phyloP scores from a whole-genome alignment of 92 coral and sea anemone species.

The Zoanthus solanderi region DNA sequence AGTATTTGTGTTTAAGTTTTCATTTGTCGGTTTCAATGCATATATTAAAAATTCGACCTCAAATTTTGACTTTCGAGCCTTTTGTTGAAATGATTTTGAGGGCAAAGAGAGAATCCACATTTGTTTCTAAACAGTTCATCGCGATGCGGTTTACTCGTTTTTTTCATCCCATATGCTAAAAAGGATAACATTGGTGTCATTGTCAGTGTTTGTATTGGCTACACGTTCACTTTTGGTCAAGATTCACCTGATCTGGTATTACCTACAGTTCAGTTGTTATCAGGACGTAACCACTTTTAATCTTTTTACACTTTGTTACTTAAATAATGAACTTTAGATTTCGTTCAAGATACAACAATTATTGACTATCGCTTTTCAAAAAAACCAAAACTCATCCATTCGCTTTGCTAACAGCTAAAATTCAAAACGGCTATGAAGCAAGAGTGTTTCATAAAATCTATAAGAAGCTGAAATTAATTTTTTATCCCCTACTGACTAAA shows the following conservation, averaged over 20 bases:
- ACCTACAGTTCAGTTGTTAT: constrained; percentile 15
- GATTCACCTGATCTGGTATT: neutral
- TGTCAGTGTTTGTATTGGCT: neutral
- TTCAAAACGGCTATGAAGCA: neutral
- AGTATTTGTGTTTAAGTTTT: neutral
- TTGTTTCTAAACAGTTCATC: neutral
- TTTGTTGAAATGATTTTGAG: neutral
- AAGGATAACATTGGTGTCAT: neutral
- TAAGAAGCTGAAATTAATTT: neutral
- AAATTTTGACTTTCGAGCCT: neutral
- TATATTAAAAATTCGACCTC: neutral
- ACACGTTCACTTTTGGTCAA: neutral
- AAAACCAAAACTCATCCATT: neutral
- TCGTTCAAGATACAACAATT: neutral
- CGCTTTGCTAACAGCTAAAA: neutral
- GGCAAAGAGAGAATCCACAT: neutral
- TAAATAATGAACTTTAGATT: neutral
- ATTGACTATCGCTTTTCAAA: neutral
- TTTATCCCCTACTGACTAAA: constrained; percentile 6
- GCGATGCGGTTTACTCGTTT: neutral
- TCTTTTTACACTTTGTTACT: constrained; percentile 30
- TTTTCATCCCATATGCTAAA: neutral
- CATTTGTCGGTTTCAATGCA: constrained; percentile 9
- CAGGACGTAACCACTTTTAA: constrained; percentile 9
- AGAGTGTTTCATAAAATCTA: neutral